Conservation (phyloP, 2,888 invertebrate genomes). For the Cryptocephalus primarius region DNA sequence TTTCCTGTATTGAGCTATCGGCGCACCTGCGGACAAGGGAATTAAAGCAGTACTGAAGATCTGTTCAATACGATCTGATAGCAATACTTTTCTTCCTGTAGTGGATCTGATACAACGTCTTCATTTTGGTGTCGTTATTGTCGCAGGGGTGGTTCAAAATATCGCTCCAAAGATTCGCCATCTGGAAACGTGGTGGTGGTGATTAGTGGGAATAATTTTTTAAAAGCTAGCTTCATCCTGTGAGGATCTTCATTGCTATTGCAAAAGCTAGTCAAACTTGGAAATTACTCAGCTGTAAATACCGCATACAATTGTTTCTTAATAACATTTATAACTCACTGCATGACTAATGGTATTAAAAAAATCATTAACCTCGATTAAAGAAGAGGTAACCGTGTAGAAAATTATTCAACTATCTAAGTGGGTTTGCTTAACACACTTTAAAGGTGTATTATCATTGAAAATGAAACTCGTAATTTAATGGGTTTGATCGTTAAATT, state of each 20-base stretch:
- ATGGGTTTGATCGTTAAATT: neutral
- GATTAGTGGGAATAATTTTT: neutral
- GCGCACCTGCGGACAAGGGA: constrained; percentile 36
- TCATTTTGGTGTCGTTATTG: constrained; percentile 50
- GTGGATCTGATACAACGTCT: constrained; percentile 50
- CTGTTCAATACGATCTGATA: neutral
- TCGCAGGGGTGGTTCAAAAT: constrained; percentile 55
- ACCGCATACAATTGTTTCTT: neutral
- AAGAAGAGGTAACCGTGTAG: no score
- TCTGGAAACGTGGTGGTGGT: constrained; percentile 31
- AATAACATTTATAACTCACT: no score
- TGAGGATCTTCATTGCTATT: no score
- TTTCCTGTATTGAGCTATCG: constrained; percentile 43
- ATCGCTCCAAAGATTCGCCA: constrained; percentile 49
- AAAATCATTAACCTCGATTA: no score
- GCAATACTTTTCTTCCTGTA: constrained; percentile 47
- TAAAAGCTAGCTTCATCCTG: no score
- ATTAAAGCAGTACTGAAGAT: neutral
- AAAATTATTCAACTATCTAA: no score
- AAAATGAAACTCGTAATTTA: neutral
- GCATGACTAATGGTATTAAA: no score
- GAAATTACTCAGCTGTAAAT: neutral
- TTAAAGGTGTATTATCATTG: neutral
- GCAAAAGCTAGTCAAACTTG: no score
- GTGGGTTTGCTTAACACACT: no score